These are phyloP conservation scores for Caenorhabditis auriculariae DNA, from an alignment of 2,888 invertebrate species.

Conservation along the genomic window DNA sequence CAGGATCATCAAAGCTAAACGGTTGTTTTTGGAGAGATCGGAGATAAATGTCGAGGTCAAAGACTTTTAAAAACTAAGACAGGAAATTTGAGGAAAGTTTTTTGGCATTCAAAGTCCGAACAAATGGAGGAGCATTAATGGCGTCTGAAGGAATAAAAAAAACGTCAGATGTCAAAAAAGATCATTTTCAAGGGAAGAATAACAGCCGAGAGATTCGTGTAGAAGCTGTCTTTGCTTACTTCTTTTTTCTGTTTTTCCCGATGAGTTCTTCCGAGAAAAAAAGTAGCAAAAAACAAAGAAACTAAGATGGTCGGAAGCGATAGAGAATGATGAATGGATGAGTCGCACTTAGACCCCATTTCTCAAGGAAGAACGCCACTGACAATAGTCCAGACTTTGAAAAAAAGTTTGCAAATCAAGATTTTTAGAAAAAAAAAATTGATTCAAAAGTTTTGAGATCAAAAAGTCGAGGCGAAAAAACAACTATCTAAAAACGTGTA, in stretches of 20 bases:
- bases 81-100: too few species aligned
- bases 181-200: slow-evolving; percentile 3
- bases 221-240: background rate
- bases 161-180: background rate
- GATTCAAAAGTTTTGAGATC: background rate
- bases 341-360: background rate
- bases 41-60: too few species aligned
- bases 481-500: too few species aligned
- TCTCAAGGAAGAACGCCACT: background rate
- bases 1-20: background rate
- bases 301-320: background rate
- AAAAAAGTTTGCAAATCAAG: background rate
- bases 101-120: too few species aligned
- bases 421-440: background rate
- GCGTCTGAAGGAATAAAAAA: background rate
- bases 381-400: background rate
- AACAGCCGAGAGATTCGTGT: too few species aligned
- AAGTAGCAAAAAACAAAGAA: background rate
- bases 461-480: background rate
- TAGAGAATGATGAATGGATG: background rate
- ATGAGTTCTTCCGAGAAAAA: background rate
- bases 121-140: background rate
- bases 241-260: background rate
- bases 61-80: too few species aligned
- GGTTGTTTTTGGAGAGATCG: background rate